phyloP scores from a whole-genome alignment of 2,113 vertebrate species.

The Brachyhypopomus gauderio region DNA sequence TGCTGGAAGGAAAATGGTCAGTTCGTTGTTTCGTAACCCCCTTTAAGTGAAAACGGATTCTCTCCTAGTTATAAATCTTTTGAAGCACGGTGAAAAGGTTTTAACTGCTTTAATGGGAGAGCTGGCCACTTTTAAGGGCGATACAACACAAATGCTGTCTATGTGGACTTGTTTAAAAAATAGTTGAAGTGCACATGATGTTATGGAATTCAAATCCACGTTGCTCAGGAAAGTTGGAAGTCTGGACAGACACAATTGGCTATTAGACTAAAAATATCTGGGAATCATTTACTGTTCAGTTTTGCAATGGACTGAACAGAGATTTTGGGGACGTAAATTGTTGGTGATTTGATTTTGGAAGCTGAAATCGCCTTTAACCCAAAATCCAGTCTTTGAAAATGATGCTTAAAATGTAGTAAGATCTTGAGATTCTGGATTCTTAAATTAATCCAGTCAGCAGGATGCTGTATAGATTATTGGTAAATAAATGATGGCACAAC shows the following conservation, averaged over 20 bases:
- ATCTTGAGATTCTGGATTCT: not conserved
- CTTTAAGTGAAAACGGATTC: constrained; percentile 43
- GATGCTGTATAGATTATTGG: no score
- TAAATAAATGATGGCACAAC: no score
- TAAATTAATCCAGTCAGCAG: not conserved
- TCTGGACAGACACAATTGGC: constrained; percentile 29
- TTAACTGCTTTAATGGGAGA: constrained; percentile 58
- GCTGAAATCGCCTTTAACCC: not conserved
- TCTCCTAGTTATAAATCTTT: constrained; percentile 67
- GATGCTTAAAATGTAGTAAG: not conserved
- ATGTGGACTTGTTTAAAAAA: constrained; percentile 47
- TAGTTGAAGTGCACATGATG: constrained; percentile 14
- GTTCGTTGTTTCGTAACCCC: constrained; percentile 33
- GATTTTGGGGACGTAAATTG: not conserved
- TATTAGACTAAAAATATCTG: constrained; percentile 2
- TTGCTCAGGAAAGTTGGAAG: constrained; percentile 33
- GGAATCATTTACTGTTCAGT: not conserved
- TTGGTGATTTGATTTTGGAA: not conserved
- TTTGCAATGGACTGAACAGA: constrained; percentile 9
- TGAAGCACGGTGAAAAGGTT: constrained; percentile 61
- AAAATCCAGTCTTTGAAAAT: not conserved
- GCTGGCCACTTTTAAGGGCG: constrained; percentile 42
- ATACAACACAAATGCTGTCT: constrained; percentile 50
- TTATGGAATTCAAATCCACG: constrained; percentile 51
- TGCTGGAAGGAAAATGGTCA: constrained; percentile 39